phyloP scores from a whole-genome alignment of 2,113 vertebrate species.

The Micromys minutus region DNA sequence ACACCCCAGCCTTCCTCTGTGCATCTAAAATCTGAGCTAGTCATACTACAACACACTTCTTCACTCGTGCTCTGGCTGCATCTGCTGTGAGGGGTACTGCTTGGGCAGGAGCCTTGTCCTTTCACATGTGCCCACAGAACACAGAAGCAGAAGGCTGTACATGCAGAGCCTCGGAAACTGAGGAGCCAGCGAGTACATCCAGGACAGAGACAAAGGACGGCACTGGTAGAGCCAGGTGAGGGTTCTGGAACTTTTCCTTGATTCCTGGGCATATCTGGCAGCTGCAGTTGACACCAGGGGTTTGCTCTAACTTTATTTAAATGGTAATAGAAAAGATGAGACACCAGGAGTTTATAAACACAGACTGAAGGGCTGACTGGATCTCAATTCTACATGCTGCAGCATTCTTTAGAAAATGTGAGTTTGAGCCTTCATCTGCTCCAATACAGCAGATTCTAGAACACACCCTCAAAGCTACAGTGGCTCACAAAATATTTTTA shows the following conservation, averaged over 20 bases:
- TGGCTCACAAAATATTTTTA: neutral
- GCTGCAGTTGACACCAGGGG: fast-evolving
- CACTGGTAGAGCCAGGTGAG: fast-evolving
- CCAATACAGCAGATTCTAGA: fast-evolving
- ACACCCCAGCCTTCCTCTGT: neutral
- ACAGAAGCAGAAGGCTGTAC: neutral
- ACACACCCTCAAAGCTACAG: neutral
- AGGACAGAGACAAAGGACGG: neutral
- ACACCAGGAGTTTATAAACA: fast-evolving
- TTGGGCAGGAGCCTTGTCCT: neutral
- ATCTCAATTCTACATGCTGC: fast-evolving
- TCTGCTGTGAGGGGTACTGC: neutral
- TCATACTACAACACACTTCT: fast-evolving
- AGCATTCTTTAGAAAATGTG: neutral
- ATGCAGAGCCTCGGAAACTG: too few relatives aligned
- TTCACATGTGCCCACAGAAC: neutral
- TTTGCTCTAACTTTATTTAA: neutral
- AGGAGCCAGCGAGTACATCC: neutral
- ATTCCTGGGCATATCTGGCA: fast-evolving
- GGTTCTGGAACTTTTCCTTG: fast-evolving
- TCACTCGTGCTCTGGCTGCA: neutral
- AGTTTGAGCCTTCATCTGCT: neutral
- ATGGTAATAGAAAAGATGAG: too few relatives aligned
- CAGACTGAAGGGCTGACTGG: fast-evolving
- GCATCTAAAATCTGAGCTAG: neutral